Conservation (phyloP, 2,888 invertebrate species). For the Ashinkailepas kermadecensis region DNA sequence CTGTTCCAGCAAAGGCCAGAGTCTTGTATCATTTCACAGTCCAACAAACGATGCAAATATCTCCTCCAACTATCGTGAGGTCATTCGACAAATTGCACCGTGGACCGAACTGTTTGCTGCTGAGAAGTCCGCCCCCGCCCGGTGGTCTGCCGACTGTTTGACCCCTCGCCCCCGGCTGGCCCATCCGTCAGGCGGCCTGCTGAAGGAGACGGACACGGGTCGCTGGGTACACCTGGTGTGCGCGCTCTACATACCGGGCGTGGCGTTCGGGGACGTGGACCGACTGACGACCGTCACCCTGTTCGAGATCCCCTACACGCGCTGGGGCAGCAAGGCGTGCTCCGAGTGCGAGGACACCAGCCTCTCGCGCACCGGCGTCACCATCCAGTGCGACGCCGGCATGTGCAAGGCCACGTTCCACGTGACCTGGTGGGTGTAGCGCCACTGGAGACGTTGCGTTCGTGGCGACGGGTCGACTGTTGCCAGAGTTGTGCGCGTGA, state of each 20-base stretch:
- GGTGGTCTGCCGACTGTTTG: not conserved
- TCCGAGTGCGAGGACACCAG: slow-evolving; percentile 79
- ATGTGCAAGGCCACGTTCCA: slow-evolving; percentile 97
- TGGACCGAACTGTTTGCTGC: not conserved
- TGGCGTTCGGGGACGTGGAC: slow-evolving; percentile 91
- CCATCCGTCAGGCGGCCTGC: slow-evolving; percentile 34
- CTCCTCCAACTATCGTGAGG: no score
- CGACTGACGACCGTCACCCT: slow-evolving; percentile 80
- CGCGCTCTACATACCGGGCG: slow-evolving; percentile 93
- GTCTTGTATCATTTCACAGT: not conserved
- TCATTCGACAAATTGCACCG: no score
- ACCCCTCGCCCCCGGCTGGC: not conserved
- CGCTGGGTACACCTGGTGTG: slow-evolving; percentile 98
- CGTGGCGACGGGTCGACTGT: no score
- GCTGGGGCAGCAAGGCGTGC: slow-evolving; percentile 92
- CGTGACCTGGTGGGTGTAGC: slow-evolving; percentile 71
- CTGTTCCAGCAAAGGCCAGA: not conserved
- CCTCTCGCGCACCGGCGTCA: slow-evolving; percentile 85
- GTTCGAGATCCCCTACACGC: slow-evolving; percentile 94
- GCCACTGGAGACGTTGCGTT: not conserved
- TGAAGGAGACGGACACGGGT: slow-evolving; percentile 92
- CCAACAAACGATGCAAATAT: no score
- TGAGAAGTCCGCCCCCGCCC: not conserved
- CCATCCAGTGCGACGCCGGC: slow-evolving; percentile 96
- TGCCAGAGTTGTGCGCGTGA: no score